These are phyloP conservation scores for Eumeta japonica DNA, from an alignment of 1,140 invertebrate species.

Conservation along the genomic window DNA sequence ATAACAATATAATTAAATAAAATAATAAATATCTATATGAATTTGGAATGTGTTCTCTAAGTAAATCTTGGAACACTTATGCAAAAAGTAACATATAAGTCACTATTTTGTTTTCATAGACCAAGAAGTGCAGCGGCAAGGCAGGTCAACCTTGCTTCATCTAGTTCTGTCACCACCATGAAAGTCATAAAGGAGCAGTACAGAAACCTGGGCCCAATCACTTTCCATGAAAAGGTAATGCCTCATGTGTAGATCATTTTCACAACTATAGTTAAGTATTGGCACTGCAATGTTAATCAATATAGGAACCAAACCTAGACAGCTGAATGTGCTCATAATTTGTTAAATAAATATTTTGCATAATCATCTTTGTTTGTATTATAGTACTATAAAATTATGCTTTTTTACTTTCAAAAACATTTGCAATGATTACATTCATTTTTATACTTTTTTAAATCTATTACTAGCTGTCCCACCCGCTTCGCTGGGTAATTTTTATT, in stretches of 20 bases:
- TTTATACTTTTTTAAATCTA: too few relatives aligned
- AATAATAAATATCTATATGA: neutral
- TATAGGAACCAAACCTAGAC: too few relatives aligned
- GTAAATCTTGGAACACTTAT: too few relatives aligned
- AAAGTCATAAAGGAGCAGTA: constrained; percentile 73
- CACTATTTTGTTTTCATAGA: constrained; percentile 21
- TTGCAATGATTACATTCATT: too few relatives aligned
- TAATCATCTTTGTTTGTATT: too few relatives aligned
- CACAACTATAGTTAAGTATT: neutral
- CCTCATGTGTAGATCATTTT: constrained; percentile 1
- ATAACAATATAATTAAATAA: neutral
- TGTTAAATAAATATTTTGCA: too few relatives aligned
- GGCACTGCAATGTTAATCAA: neutral
- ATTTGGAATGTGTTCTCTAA: neutral
- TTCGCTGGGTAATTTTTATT: too few relatives aligned
- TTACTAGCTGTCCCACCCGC: too few relatives aligned
- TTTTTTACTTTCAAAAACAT: too few relatives aligned
- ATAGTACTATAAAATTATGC: too few relatives aligned
- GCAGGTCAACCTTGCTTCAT: constrained; percentile 55
- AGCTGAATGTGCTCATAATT: too few relatives aligned
- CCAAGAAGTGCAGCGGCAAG: constrained; percentile 63
- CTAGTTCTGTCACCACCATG: constrained; percentile 64
- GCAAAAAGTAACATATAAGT: too few relatives aligned
- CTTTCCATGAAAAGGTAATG: constrained; percentile 71
- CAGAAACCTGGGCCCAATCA: constrained; percentile 73